Percentiles rank a stretch among this genome's conserved stretches.
Conservation (phyloP, 2,797 vertebrate genomes). For the Lophotriccus pileatus region DNA sequence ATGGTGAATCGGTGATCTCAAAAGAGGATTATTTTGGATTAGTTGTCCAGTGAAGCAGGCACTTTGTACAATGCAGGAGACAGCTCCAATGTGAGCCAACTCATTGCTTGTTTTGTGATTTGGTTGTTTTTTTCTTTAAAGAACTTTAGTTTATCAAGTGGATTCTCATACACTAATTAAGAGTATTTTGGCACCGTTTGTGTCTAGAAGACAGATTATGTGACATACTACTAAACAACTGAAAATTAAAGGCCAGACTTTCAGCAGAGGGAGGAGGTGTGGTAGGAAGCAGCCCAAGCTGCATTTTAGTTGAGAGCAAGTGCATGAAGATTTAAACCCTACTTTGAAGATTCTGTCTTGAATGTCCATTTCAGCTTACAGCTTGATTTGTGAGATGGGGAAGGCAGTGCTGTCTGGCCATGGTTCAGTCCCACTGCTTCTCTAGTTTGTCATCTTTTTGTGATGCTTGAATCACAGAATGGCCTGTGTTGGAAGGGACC, state of each 20-base stretch:
- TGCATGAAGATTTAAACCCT: background rate
- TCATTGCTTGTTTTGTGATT: background rate
- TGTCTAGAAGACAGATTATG: background rate
- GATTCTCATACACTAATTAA: background rate
- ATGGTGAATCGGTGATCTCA: background rate
- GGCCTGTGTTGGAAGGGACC: background rate
- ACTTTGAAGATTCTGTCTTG: background rate
- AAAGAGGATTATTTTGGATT: conserved; percentile 61
- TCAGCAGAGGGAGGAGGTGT: background rate
- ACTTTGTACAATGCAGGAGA: conserved; percentile 34
- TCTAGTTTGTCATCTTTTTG: background rate
- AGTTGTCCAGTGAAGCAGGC: conserved; percentile 18
- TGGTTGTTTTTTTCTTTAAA: background rate
- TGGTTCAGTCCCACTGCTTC: background rate
- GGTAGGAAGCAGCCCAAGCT: background rate
- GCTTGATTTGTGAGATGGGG: background rate
- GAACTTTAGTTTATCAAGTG: background rate
- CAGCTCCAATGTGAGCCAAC: background rate
- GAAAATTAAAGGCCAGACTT: background rate
- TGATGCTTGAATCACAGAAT: background rate
- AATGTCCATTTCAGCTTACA: background rate
- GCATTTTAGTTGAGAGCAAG: background rate
- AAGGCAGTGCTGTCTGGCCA: background rate
- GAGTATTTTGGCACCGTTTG: background rate
- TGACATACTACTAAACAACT: background rate